Evolutionary conservation across 2,113 vertebrate genomes (phyloP).

Genomic region (Osmerus mordax): DNA sequence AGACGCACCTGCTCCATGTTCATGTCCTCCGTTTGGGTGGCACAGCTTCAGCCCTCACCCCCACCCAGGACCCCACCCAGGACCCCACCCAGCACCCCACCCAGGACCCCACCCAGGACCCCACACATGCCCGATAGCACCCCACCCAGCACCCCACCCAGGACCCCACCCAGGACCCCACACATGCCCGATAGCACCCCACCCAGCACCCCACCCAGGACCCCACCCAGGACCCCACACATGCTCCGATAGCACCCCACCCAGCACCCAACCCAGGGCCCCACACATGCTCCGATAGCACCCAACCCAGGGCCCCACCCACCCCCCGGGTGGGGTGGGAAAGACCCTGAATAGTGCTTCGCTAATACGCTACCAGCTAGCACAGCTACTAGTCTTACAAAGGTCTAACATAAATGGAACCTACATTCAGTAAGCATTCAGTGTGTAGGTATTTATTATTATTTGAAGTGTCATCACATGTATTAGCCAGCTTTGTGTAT

Average conservation of each 20-base stretch:
- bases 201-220: no score
- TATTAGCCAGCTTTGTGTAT: conserved; percentile 60
- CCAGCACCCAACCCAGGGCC: neutral
- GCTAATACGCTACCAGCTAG: conserved; percentile 60
- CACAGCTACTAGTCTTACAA: conserved; percentile 48
- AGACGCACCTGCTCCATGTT: conserved; percentile 1
- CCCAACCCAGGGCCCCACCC: conserved; percentile 23
- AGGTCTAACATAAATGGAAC: conserved; percentile 46
- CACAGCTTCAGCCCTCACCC: neutral
- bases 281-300: neutral
- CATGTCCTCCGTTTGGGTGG: conserved; percentile 44
- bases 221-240: neutral
- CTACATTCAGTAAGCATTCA: conserved; percentile 56
- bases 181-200: neutral
- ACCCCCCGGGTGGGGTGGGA: conserved; percentile 12
- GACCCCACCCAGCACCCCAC: neutral
- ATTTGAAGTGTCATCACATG: conserved; percentile 56
- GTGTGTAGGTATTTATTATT: conserved; percentile 65
- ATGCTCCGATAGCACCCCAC: no score
- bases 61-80: neutral
- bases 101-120: neutral
- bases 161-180: neutral
- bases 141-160: neutral
- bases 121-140: no score
- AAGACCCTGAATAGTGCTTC: conserved; percentile 56